phyloP scores from a whole-genome alignment of 2,797 vertebrate species.

The Taeniopygia guttata region DNA sequence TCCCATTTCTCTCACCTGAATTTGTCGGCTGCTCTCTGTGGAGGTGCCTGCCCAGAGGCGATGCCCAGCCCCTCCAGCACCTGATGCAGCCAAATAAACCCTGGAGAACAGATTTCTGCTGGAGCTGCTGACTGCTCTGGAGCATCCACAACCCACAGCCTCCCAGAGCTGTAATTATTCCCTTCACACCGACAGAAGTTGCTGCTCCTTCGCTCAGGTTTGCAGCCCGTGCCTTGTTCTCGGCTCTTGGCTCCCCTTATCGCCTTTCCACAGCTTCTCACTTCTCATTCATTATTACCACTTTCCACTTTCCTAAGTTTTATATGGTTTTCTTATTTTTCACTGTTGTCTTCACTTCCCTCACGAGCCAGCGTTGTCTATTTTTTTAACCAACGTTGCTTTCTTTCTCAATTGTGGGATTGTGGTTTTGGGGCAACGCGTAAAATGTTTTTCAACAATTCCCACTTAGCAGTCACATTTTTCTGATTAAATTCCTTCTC shows the following conservation, averaged over 20 bases:
- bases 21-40: fast-evolving
- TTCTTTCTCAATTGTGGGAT: conserved; percentile 60
- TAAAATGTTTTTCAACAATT: conserved; percentile 64
- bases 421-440: conserved; percentile 54
- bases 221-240: neutral
- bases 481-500: conserved; percentile 64
- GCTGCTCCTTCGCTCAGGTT: neutral
- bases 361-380: neutral
- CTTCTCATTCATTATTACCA: conserved; percentile 21
- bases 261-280: neutral
- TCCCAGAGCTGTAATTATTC: neutral
- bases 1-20: neutral
- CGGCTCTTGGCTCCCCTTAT: conserved; percentile 14
- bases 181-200: neutral
- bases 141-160: neutral
- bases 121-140: neutral
- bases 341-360: conserved; percentile 54
- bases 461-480: conserved; percentile 60
- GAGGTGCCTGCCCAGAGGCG: neutral
- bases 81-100: neutral
- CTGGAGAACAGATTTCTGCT: neutral
- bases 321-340: conserved; percentile 46
- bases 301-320: conserved; percentile 49
- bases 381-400: neutral
- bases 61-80: neutral